A percentile compares a stretch with the other conserved stretches of the same genome.
Conservation (phyloP, 1,140 invertebrate genomes). For the Anastrepha ludens region DNA sequence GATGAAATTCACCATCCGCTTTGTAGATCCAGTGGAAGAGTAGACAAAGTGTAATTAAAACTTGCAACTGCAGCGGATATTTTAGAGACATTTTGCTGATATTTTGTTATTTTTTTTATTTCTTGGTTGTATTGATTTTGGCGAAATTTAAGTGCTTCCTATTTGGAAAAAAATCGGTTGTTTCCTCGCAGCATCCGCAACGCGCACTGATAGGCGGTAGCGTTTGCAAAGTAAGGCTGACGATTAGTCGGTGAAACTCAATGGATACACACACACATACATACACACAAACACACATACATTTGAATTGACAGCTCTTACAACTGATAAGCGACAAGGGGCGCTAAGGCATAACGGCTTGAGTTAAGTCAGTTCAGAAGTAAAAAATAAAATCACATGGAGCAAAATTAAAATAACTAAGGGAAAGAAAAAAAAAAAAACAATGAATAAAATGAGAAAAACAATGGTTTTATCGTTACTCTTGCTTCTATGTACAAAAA, state of each 20-base stretch:
- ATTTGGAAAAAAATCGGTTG: neutral
- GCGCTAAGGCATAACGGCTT: neutral
- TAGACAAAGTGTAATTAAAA: neutral
- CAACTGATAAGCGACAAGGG: neutral
- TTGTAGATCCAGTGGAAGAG: neutral
- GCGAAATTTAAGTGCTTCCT: neutral
- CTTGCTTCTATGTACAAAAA: neutral
- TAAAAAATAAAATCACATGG: too few relatives aligned
- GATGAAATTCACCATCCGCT: neutral
- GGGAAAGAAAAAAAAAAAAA: too few relatives aligned
- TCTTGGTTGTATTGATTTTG: neutral
- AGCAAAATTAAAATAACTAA: too few relatives aligned
- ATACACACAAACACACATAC: neutral
- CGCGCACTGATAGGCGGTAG: neutral
- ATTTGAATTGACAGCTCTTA: neutral
- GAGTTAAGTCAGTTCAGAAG: too few relatives aligned
- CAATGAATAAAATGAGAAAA: neutral
- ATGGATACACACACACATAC: neutral
- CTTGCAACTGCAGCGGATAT: neutral
- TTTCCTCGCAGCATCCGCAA: slow-evolving; percentile 20
- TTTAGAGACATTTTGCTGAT: neutral
- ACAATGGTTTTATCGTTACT: neutral
- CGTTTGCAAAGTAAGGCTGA: neutral
- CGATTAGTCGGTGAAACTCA: neutral
- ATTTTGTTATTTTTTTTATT: neutral